Percentiles rank a stretch among this genome's conserved stretches.
phyloP scores from a whole-genome alignment of 30 jellyfish, hydroid and myxozoan genomes.

The Aurelia aurita complex sp. Pacific region DNA sequence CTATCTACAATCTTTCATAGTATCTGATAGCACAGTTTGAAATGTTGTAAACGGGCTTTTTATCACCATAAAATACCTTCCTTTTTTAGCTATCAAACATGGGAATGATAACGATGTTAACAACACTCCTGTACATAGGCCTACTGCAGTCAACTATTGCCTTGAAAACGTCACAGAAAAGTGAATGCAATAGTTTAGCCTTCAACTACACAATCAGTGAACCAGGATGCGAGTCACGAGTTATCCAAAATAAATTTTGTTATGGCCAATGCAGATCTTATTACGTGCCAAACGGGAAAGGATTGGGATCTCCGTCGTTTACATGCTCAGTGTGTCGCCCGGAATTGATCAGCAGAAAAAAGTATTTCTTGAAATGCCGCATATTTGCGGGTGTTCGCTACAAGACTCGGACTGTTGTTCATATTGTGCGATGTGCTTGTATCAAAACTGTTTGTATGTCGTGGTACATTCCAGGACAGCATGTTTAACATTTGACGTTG shows the following conservation, averaged over 20 bases:
- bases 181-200: slow-evolving; percentile 36
- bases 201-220: slow-evolving; percentile 30
- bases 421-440: slow-evolving; percentile 12
- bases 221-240: slow-evolving; percentile 45
- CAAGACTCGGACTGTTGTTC: slow-evolving; percentile 13
- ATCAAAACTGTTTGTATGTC: slow-evolving; percentile 11
- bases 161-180: neutral
- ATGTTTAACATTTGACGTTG: too few species aligned
- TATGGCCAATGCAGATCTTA: slow-evolving; percentile 58
- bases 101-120: neutral
- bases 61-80: neutral
- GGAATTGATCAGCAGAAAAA: neutral
- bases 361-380: slow-evolving; percentile 30
- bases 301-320: slow-evolving; percentile 7
- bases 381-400: neutral
- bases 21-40: too few species aligned
- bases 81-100: neutral
- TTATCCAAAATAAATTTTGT: slow-evolving; percentile 48
- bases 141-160: neutral
- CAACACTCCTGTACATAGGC: neutral
- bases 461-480: slow-evolving; percentile 16
- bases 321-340: slow-evolving; percentile 57
- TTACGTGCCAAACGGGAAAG: slow-evolving; percentile 30
- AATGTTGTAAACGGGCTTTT: too few species aligned
- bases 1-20: too few species aligned